Percentiles rank a stretch among this genome's conserved stretches.
Conservation (phyloP, 2,113 vertebrate genomes). For the Oryzias curvinotus region DNA sequence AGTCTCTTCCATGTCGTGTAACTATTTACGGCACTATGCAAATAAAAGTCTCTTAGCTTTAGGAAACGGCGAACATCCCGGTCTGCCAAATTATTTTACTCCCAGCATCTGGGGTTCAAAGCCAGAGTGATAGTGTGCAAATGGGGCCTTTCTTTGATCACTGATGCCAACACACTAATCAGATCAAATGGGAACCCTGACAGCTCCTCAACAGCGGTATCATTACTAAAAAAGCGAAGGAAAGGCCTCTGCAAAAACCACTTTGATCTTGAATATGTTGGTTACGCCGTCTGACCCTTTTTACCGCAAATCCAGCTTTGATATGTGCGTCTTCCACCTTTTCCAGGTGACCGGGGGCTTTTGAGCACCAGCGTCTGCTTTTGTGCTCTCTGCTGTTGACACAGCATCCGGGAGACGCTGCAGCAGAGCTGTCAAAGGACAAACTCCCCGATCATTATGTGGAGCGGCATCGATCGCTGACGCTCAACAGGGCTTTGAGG, state of each 20-base stretch:
- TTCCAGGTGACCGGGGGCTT: background rate
- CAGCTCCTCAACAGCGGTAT: conserved; percentile 30
- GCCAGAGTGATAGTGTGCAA: conserved; percentile 34
- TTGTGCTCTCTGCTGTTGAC: too few species aligned
- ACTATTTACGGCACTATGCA: conserved; percentile 4
- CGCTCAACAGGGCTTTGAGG: too few species aligned
- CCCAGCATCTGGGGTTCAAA: conserved; percentile 43
- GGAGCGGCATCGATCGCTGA: too few species aligned
- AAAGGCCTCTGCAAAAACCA: conserved; percentile 3
- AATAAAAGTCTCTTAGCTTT: conserved; percentile 4
- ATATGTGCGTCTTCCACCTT: conserved; percentile 3
- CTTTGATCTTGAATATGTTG: conserved; percentile 45
- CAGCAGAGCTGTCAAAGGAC: too few species aligned
- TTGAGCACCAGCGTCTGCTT: too few species aligned
- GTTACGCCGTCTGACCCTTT: conserved; percentile 12
- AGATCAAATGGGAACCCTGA: conserved; percentile 47
- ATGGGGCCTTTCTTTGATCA: conserved; percentile 59
- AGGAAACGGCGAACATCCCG: background rate
- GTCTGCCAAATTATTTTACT: conserved; percentile 46
- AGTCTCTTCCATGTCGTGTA: background rate
- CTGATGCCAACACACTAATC: conserved; percentile 28
- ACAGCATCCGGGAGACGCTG: too few species aligned
- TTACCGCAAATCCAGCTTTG: conserved; percentile 9
- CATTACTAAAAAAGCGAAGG: conserved; percentile 15
- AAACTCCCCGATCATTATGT: too few species aligned